A percentile compares a stretch with the other conserved stretches of the same genome.
Evolutionary conservation across 1,140 invertebrate species (phyloP).

Genomic region (Campodea augens): DNA sequence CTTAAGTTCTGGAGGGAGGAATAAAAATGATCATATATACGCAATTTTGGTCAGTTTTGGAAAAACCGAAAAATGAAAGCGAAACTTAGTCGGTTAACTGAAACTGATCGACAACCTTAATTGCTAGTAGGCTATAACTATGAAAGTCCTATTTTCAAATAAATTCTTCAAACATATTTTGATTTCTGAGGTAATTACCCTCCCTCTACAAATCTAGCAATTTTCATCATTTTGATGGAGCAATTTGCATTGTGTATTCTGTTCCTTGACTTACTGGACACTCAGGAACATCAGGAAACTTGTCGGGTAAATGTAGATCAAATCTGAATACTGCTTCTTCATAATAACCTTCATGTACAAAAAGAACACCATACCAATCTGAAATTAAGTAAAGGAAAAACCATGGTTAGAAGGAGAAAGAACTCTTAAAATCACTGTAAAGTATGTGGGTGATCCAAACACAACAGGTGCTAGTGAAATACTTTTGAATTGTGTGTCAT

Average conservation of each 20-base stretch:
- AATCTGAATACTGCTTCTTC: constrained; percentile 77
- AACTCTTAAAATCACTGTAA: too few relatives aligned
- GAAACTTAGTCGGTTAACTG: too few relatives aligned
- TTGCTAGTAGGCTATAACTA: not conserved
- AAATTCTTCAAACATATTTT: not conserved
- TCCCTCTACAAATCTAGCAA: not conserved
- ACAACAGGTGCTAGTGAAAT: too few relatives aligned
- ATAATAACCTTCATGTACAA: constrained; percentile 70
- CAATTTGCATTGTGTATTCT: not conserved
- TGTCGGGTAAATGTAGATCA: constrained; percentile 59
- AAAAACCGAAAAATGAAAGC: too few relatives aligned
- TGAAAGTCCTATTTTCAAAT: not conserved
- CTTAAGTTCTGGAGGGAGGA: too few relatives aligned
- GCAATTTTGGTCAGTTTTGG: too few relatives aligned
- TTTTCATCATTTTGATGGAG: not conserved
- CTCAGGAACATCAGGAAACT: constrained; percentile 69
- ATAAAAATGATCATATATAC: too few relatives aligned
- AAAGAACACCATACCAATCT: constrained; percentile 89
- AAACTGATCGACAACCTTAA: too few relatives aligned
- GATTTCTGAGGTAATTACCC: not conserved
- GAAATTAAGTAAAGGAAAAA: constrained; percentile 22
- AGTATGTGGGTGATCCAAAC: too few relatives aligned
- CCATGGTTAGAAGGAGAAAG: too few relatives aligned
- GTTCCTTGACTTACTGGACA: constrained; percentile 45
- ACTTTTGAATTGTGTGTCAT: too few relatives aligned